Base-by-base conservation (phyloP, 2,888 invertebrate genomes). In the Lissonota sp. region DNA sequence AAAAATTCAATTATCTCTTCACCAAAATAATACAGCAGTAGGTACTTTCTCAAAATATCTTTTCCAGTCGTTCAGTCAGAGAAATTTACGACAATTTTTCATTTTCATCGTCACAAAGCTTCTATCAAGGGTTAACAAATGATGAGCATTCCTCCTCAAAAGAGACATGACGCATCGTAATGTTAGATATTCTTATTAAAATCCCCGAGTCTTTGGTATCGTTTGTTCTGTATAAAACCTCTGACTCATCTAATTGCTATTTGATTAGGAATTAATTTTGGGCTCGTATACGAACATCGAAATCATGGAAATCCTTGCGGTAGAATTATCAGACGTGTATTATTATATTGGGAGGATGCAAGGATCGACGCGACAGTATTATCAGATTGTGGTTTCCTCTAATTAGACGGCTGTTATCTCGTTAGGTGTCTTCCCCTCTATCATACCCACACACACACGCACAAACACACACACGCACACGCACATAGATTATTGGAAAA, bases 361-460 rank as follows among this genome's bases (percentile, higher is more conserved):
- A 67, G 53, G 44, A 62, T 12, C 39, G 58, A 44, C n/a, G 60
- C 14, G 42, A 6, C 16, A 26, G 53, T 62, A 55, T 63, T 63
- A 74, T 74, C 67, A 16, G 46, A 73, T 79, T 74, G 79, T 44
- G 74, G 69, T 62, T 60, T 74, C 46, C 63, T 69, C 63, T 69
- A 80, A 77, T 73, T 64, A 73, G 73, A 73, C 69, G 55, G 55
- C 62, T 63, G 55, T 73, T 79, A 79, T 74, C 10, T 55, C 67
- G 67, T 66, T 66, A 55, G 60, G 14, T 58, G 44, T 58, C 73
- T 57, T 46, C 46, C 55, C 37, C 39, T 71, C 62, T 53, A 40
- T 40, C 26, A 8, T 6, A 12, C 53, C 6, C 39, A 10, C n/a
- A 42, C 12, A 2, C 60, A 14, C 39, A 26, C 62, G n/a, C 37